phyloP scores from a whole-genome alignment of 92 coral and sea anemone species.

The Zoanthus sansibaricus region DNA sequence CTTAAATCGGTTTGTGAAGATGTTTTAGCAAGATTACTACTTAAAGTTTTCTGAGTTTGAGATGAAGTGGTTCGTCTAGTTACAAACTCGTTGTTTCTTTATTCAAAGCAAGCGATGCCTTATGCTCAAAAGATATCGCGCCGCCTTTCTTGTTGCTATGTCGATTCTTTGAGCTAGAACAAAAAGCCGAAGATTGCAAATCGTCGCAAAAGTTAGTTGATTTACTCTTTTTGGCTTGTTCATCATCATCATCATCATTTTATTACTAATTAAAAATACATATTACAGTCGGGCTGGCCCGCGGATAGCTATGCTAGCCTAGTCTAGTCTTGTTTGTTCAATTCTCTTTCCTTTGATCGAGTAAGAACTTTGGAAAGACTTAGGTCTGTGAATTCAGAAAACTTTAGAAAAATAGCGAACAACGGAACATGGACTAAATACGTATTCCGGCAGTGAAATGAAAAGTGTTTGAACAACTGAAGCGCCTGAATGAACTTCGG shows the following conservation, averaged over 20 bases:
- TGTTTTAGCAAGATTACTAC: too few relatives aligned
- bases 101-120: too few relatives aligned
- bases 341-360: background rate
- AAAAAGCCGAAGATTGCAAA: background rate
- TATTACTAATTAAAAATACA: too few relatives aligned
- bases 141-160: background rate
- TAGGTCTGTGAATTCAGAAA: background rate
- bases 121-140: too few relatives aligned
- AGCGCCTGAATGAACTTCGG: too few relatives aligned
- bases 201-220: background rate
- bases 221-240: background rate
- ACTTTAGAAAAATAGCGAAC: background rate
- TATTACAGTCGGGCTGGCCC: too few relatives aligned
- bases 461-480: constrained; percentile 4
- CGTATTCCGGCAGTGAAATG: background rate
- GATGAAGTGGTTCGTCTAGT: too few relatives aligned
- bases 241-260: too few relatives aligned
- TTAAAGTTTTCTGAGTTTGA: too few relatives aligned
- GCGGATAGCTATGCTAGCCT: too few relatives aligned
- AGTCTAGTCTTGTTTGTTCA: background rate
- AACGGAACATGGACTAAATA: background rate
- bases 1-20: too few relatives aligned
- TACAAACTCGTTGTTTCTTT: too few relatives aligned
- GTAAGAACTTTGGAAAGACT: background rate
- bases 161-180: constrained; percentile 4